Evolutionary conservation across 1,140 invertebrate genomes (phyloP).

Genomic region (Drosophila rhopaloa): DNA sequence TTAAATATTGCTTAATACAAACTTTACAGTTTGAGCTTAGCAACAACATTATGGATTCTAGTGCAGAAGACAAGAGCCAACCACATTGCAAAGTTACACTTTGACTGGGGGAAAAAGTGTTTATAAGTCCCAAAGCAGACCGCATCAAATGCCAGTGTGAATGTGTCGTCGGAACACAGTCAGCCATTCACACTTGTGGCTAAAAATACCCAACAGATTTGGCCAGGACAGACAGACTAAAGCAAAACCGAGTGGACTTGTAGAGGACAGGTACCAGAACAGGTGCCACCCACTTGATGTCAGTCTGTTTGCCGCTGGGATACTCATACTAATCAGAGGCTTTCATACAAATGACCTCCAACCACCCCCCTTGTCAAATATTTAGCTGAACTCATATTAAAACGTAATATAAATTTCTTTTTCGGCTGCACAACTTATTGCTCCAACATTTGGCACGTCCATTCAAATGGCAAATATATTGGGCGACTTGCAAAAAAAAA

Average conservation of each 20-base stretch:
- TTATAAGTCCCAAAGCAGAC: slow-evolving; percentile 66
- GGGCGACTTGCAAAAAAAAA: slow-evolving; percentile 21
- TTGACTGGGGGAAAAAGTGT: slow-evolving; percentile 40
- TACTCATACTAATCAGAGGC: slow-evolving; percentile 21
- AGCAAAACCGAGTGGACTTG: neutral
- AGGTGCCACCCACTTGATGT: slow-evolving; percentile 34
- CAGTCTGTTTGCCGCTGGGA: slow-evolving; percentile 22
- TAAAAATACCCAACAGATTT: slow-evolving; percentile 47
- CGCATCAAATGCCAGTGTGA: slow-evolving; percentile 49
- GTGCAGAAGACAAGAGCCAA: slow-evolving; percentile 1
- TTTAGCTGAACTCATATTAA: slow-evolving; percentile 56
- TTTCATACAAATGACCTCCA: neutral
- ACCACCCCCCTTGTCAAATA: slow-evolving; percentile 41
- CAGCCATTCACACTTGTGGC: slow-evolving; percentile 35
- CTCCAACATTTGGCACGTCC: slow-evolving; percentile 72
- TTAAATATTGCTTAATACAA: too few species aligned
- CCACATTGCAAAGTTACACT: slow-evolving; percentile 25
- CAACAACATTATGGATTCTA: slow-evolving; percentile 4
- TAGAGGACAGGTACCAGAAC: slow-evolving; percentile 13
- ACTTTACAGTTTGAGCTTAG: neutral
- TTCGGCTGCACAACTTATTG: slow-evolving; percentile 66
- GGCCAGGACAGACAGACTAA: slow-evolving; percentile 2
- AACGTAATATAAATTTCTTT: slow-evolving; percentile 67
- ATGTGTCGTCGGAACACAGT: slow-evolving; percentile 30
- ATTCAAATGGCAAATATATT: slow-evolving; percentile 67